Conservation (phyloP, 2,797 vertebrate genomes). For the Dallia pectoralis region DNA sequence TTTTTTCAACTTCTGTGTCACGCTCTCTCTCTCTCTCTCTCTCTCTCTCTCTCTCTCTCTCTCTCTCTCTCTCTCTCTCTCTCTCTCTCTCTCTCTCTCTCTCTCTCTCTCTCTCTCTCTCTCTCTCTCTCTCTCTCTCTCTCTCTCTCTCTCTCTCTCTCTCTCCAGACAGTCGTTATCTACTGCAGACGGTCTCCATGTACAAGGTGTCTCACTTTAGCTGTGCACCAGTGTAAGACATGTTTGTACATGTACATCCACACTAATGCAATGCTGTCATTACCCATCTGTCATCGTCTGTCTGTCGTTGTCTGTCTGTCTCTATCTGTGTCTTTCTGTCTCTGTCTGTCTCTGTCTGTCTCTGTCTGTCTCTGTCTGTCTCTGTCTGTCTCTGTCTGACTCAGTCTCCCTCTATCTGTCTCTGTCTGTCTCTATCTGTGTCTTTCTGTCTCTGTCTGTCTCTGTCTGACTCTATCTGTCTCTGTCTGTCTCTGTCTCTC, state of each 20-base stretch:
- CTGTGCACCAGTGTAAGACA: background rate
- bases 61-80: conserved; percentile 33
- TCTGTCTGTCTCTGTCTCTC: background rate
- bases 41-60: conserved; percentile 31
- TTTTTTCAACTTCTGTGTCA: background rate
- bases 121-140: conserved; percentile 31
- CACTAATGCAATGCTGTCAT: no score
- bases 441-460: background rate
- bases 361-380: conserved; percentile 26
- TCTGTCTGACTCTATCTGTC: background rate
- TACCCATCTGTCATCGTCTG: background rate
- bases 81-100: conserved; percentile 32
- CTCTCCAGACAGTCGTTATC: conserved; percentile 46
- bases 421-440: background rate
- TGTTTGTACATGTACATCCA: no score
- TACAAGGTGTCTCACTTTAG: background rate
- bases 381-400: conserved; percentile 20
- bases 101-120: conserved; percentile 31
- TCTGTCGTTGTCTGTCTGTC: conserved; percentile 8
- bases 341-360: conserved; percentile 17
- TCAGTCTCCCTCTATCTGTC: no score
- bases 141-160: background rate
- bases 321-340: background rate
- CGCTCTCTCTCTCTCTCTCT: background rate
- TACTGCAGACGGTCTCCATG: background rate